A percentile compares a stretch with the other conserved stretches of the same genome.
Evolutionary conservation across 2,797 vertebrate species (phyloP).

Genomic region (Phataginus tetradactyla): DNA sequence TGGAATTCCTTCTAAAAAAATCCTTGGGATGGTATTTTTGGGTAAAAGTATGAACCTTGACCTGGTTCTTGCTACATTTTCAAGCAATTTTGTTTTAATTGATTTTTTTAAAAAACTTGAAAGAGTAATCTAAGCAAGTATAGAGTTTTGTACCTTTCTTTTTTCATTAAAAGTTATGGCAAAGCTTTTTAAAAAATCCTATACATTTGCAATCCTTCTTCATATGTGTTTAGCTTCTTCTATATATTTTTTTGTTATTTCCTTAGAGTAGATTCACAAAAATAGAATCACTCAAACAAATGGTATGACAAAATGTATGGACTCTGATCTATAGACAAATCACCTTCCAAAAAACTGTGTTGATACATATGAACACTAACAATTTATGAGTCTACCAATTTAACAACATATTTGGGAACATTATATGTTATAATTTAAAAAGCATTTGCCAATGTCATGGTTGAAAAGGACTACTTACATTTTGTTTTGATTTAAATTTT

Average conservation of each 20-base stretch:
- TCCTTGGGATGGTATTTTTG: background rate
- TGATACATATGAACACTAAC: background rate
- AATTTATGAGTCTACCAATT: background rate
- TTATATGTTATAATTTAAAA: background rate
- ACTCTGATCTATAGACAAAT: background rate
- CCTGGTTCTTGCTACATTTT: background rate
- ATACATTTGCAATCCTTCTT: background rate
- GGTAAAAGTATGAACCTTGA: background rate
- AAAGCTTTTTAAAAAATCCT: background rate
- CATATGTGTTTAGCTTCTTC: background rate
- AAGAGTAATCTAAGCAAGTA: background rate
- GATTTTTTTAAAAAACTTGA: background rate
- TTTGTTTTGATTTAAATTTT: constrained; percentile 28
- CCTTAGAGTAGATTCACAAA: background rate
- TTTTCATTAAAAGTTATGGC: background rate
- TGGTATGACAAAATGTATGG: background rate
- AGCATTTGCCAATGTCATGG: background rate
- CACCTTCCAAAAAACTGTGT: background rate
- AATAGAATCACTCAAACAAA: background rate
- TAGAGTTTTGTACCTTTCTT: background rate
- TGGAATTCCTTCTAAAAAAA: constrained; percentile 40
- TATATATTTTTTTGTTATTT: background rate
- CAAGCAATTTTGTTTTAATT: background rate
- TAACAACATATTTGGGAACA: background rate
- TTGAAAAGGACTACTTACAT: background rate